Base-by-base conservation (phyloP, 2,797 vertebrate species). In the Anguilla pacifica region DNA sequence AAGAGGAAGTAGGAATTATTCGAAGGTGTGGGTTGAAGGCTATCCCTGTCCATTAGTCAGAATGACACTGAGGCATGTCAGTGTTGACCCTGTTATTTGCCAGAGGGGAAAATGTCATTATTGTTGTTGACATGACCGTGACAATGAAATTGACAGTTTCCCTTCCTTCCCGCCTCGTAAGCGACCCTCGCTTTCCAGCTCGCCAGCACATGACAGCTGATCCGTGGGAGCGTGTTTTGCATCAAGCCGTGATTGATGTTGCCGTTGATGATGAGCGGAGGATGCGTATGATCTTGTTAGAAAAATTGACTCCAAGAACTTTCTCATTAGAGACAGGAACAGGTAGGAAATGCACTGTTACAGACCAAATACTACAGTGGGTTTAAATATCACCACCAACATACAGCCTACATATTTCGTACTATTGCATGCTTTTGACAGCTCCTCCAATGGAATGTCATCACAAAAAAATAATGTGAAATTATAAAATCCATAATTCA, bases 51-150 rank as follows among this genome's bases (percentile, higher is more conserved):
- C 61, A 82, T 88, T 81, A 88, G 74, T 39, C 87, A 43, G 22
- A n/a, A 64, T 9, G 84, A 85, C 28, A 53, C 70, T 86, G 84
- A 85, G 28, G 64, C 87, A 51, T 86, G 57, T 39, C 85, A 82
- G 82, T 85, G 70, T 43, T 86, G 84, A 88, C 72, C 72, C 87
- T 82, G 87, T 70, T 25, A n/a, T 53, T 67, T 51, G 46, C 72
- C 57, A 0, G 55, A 15, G 35, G 57, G 74, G 39, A 43, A 43
- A 55, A 39, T 74, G 70, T 31, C 70, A 84, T 84, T 67, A 79
- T 64, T 79, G 9, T 6, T 85, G 64, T 85, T 85, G 87, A 88
- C 72, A 25, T 85, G 84, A 55, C 84, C 22, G 39, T 57, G 53
- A 67, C 70, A 31, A 25, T 35, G 35, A 39, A 49, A 79, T 81